phyloP scores from a whole-genome alignment of 2,113 vertebrate genomes.

The Atherinomorus stipes region DNA sequence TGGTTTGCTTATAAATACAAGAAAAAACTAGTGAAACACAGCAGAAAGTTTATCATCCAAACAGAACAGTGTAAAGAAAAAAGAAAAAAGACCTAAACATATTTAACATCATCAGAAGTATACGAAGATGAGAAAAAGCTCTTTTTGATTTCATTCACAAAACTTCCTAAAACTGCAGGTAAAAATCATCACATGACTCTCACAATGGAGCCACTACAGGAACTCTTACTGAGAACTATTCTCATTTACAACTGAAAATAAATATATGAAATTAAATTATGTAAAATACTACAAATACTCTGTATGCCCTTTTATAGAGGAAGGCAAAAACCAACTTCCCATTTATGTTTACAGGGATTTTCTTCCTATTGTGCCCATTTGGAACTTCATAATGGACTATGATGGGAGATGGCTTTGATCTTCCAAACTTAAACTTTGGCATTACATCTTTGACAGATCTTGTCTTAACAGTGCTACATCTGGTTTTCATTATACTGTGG shows the following conservation, averaged over 20 bases:
- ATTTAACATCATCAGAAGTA: neutral
- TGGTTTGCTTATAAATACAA: conserved; percentile 30
- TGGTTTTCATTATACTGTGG: conserved; percentile 72
- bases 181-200: conserved; percentile 19
- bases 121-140: neutral
- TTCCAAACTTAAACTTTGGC: conserved; percentile 40
- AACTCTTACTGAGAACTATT: conserved; percentile 32
- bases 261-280: conserved; percentile 6
- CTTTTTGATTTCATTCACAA: conserved; percentile 8
- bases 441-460: conserved; percentile 9
- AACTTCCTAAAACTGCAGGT: conserved; percentile 4
- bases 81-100: conserved; percentile 3
- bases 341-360: neutral
- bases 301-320: conserved; percentile 12
- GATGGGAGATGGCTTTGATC: neutral
- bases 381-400: neutral
- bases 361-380: conserved; percentile 14
- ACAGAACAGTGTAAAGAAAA: neutral
- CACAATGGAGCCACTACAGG: conserved; percentile 22
- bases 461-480: conserved; percentile 54
- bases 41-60: neutral
- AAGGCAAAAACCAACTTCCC: conserved; percentile 17
- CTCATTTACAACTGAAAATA: conserved; percentile 26
- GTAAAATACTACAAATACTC: conserved; percentile 9
- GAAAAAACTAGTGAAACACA: conserved; percentile 1